A percentile compares a stretch with the other conserved stretches of the same genome.
Evolutionary conservation across 2,888 invertebrate species (phyloP).

Genomic region (Eupithecia tripunctaria): DNA sequence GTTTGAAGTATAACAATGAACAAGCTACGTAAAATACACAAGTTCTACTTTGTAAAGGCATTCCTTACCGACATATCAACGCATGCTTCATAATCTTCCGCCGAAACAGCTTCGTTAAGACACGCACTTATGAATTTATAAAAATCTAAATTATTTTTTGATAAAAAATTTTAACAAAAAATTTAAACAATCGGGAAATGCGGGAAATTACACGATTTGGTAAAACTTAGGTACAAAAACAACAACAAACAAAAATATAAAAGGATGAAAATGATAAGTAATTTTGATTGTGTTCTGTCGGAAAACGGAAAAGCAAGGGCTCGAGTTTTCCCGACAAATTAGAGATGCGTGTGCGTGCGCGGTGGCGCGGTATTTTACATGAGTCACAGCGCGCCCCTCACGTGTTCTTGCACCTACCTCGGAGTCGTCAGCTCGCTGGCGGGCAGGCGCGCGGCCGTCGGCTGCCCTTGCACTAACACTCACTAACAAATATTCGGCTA

Average conservation of each 20-base stretch:
- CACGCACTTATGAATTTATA: not conserved
- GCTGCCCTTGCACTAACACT: constrained; percentile 74
- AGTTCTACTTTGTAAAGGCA: constrained; percentile 15
- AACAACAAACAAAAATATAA: not conserved
- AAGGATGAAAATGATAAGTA: not conserved
- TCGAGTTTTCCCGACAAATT: constrained; percentile 37
- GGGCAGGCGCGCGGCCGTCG: constrained; percentile 58
- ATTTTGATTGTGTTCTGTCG: not conserved
- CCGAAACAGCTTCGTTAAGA: constrained; percentile 2
- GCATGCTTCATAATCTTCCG: constrained; percentile 9
- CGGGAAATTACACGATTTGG: not conserved
- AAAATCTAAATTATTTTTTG: not conserved
- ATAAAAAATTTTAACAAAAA: not conserved
- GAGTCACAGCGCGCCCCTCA: constrained; percentile 68
- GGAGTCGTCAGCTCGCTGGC: constrained; percentile 63
- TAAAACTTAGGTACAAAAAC: not conserved
- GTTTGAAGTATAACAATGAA: constrained; percentile 6
- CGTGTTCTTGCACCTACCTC: constrained; percentile 71
- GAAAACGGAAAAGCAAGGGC: constrained; percentile 23
- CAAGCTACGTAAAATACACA: not conserved
- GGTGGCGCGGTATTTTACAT: constrained; percentile 58
- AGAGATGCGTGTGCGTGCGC: constrained; percentile 42
- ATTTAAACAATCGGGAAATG: not conserved
- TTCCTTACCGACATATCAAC: constrained; percentile 8
- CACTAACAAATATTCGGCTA: constrained; percentile 82